These are phyloP conservation scores for Paraplagusia blochii DNA, from an alignment of 2,113 vertebrate species.

Conservation along the genomic window DNA sequence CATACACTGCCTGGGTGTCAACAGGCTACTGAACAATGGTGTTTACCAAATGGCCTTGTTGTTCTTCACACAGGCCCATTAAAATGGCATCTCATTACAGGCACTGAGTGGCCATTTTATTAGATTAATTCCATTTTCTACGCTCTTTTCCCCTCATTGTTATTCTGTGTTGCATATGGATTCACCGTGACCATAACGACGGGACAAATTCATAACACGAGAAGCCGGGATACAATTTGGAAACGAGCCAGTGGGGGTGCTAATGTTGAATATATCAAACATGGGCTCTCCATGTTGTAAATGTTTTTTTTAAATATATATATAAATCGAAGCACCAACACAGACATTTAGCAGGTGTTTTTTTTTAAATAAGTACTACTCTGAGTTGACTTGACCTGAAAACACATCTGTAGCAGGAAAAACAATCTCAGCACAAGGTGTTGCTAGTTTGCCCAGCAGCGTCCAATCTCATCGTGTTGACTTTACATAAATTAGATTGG, in stretches of 20 bases:
- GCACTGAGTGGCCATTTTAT: conserved; percentile 47
- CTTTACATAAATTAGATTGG: neutral
- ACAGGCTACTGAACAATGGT: conserved; percentile 64
- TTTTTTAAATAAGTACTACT: too few relatives aligned
- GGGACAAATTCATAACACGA: conserved; percentile 54
- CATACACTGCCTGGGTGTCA: conserved; percentile 43
- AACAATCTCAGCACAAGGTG: neutral
- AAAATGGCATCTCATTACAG: conserved; percentile 70
- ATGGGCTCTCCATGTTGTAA: neutral
- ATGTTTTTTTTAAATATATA: neutral
- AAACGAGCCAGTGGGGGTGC: conserved; percentile 38
- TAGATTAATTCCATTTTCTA: conserved; percentile 66
- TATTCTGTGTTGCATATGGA: conserved; percentile 59
- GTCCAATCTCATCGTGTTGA: neutral
- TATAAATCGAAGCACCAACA: neutral
- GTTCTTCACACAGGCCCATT: conserved; percentile 66
- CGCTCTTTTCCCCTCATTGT: conserved; percentile 61
- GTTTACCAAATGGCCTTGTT: conserved; percentile 70
- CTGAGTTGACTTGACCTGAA: too few relatives aligned
- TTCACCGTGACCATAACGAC: conserved; percentile 38
- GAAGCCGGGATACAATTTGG: conserved; percentile 47
- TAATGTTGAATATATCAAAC: conserved; percentile 37
- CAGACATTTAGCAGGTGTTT: too few relatives aligned
- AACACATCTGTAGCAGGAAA: too few relatives aligned
- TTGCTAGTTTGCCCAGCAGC: neutral